phyloP scores from a whole-genome alignment of 2,888 invertebrate genomes.

The Agrochola lychnidis region DNA sequence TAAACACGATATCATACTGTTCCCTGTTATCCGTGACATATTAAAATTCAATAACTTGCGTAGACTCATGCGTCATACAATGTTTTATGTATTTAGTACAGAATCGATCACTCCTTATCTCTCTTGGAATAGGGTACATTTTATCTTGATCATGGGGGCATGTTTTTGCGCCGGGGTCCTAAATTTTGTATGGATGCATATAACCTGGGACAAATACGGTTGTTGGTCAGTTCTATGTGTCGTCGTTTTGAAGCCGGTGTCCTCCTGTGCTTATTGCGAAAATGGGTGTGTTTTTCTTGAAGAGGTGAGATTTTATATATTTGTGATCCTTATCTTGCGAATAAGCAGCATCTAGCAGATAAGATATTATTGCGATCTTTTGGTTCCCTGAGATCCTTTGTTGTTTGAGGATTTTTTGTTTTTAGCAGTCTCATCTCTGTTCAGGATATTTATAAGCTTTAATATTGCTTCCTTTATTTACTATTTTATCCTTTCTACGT shows the following conservation, averaged over 20 bases:
- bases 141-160: slow-evolving; percentile 63
- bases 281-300: slow-evolving; percentile 83
- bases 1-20: slow-evolving; percentile 62
- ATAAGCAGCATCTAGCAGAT: background rate
- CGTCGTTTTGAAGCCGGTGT: slow-evolving; percentile 68
- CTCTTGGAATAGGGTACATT: slow-evolving; percentile 71
- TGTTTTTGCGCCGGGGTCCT: slow-evolving; percentile 71
- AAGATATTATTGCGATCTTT: slow-evolving; percentile 19
- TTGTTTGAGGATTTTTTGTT: background rate
- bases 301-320: slow-evolving; percentile 75
- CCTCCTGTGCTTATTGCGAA: slow-evolving; percentile 62
- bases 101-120: slow-evolving; percentile 68
- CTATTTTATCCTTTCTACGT: background rate
- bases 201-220: slow-evolving; percentile 76
- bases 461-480: background rate
- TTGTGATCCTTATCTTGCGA: slow-evolving; percentile 19
- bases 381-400: slow-evolving; percentile 13
- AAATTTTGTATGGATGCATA: slow-evolving; percentile 80
- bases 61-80: slow-evolving; percentile 79
- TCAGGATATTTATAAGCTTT: background rate
- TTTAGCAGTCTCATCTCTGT: background rate
- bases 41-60: slow-evolving; percentile 86
- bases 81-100: slow-evolving; percentile 84
- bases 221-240: slow-evolving; percentile 77
- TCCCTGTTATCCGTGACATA: slow-evolving; percentile 70